Conservation (phyloP, 2,797 vertebrate species). For the Telmatherina bonti region DNA sequence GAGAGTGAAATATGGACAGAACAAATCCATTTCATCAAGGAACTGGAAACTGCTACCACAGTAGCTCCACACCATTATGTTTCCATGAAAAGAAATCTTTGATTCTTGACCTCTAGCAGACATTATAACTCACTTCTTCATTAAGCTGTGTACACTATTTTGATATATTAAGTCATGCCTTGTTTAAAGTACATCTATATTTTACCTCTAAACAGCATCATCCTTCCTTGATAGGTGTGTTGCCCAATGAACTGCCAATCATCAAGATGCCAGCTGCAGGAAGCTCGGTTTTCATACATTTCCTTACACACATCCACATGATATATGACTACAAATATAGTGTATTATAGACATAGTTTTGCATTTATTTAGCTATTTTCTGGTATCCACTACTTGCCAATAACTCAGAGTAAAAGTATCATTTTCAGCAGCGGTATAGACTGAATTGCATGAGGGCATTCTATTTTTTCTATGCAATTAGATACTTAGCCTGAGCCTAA, state of each 20-base stretch:
- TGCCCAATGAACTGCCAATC: not conserved
- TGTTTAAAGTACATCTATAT: not conserved
- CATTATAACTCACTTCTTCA: not conserved
- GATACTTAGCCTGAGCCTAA: not conserved
- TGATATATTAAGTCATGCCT: not conserved
- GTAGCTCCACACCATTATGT: no score
- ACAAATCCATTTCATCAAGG: no score
- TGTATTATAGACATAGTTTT: no score
- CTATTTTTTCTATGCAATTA: not conserved
- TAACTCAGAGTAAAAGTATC: not conserved
- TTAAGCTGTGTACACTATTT: constrained; percentile 1
- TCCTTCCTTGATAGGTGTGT: not conserved
- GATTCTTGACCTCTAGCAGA: no score
- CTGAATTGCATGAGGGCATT: not conserved
- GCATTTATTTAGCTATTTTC: no score
- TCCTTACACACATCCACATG: not conserved
- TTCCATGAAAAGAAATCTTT: no score
- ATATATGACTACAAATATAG: not conserved
- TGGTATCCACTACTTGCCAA: no score
- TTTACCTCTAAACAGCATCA: not conserved
- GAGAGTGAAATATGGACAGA: not conserved
- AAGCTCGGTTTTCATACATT: not conserved
- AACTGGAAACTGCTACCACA: no score
- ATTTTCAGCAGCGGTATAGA: not conserved
- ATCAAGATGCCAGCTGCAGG: not conserved